phyloP scores from a whole-genome alignment of 2,797 vertebrate species.

The Epinephelus coioides region DNA sequence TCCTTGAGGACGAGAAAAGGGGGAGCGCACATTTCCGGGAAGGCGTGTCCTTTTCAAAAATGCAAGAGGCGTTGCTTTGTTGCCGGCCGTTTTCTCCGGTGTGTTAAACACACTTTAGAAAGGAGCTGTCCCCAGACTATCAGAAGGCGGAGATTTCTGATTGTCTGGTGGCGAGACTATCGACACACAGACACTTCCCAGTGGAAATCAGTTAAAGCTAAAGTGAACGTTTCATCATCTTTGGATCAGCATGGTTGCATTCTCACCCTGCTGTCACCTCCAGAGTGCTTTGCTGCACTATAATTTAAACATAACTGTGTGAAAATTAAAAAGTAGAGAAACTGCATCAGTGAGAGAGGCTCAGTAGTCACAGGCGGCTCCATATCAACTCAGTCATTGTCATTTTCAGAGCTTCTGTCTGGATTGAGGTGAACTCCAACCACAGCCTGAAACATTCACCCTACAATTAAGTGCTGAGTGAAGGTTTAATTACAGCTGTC shows the following conservation, averaged over 20 bases:
- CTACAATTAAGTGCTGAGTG: neutral
- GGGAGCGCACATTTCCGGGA: no score
- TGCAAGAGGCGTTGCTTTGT: no score
- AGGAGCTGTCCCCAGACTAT: no score
- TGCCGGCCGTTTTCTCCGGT: no score
- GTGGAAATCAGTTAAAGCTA: neutral
- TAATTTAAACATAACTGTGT: neutral
- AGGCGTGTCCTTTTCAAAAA: no score
- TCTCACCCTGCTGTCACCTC: neutral
- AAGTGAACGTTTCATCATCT: neutral
- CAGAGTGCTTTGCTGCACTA: neutral
- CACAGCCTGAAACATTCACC: neutral
- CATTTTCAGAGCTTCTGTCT: neutral
- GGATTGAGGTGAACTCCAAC: neutral
- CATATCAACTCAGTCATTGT: conserved; percentile 3
- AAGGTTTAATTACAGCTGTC: conserved; percentile 26
- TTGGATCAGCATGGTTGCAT: neutral
- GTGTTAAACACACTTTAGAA: no score
- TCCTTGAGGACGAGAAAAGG: no score
- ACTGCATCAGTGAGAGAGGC: neutral
- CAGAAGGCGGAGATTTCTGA: no score
- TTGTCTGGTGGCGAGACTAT: no score
- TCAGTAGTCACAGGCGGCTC: neutral
- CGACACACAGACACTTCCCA: neutral
- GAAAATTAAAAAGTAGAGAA: neutral